Base-by-base conservation (phyloP, 1,140 invertebrate genomes). In the Lepidurus packardi region DNA sequence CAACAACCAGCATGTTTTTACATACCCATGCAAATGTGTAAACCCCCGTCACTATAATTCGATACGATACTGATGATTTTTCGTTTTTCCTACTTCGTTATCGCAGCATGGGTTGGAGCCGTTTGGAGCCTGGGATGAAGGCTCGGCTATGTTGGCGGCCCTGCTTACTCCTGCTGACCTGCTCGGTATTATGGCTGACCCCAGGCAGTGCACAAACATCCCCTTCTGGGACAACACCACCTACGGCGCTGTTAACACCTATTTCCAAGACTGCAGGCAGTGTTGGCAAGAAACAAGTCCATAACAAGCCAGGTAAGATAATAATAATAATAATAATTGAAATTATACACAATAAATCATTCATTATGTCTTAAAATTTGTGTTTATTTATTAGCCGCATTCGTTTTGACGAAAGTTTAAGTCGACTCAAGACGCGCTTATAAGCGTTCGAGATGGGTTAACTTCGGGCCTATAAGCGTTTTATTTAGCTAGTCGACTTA, bases 141-240 rank as follows among this genome's bases (percentile, higher is more conserved):
- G 53, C 53, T 21, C 53, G 53, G 53, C 53, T n/a, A 65, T 65
- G 53, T 65, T 65, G 53, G 53, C 53, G 53, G 53, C 53, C 53
- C 53, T 9, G 16, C 53, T 65, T 65, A 21, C 53, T 65, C 53
- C 53, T 65, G 53, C 53, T 65, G 53, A 65, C 53, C 53, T 65
- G 53, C 13, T 65, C 21, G 53, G 53, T 8, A 16, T 16, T 65
- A 65, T 65, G 53, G 16, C 53, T 65, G 53, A 65, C 53, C 53
- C 53, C 13, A n/a, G 13, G 16, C 53, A 65, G 53, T 21, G 53
- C 53, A 65, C 53, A 65, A 65, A 65, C 53, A 65, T 65, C 53
- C 16, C 53, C 53, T 65, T 65, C 53, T 65, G 53, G 53, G 53
- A 9, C 13, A 65, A 65, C 53, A 13, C 4, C 53, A 65, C 53